phyloP scores from a whole-genome alignment of 2,113 vertebrate genomes.

The Falcunculus frontatus region DNA sequence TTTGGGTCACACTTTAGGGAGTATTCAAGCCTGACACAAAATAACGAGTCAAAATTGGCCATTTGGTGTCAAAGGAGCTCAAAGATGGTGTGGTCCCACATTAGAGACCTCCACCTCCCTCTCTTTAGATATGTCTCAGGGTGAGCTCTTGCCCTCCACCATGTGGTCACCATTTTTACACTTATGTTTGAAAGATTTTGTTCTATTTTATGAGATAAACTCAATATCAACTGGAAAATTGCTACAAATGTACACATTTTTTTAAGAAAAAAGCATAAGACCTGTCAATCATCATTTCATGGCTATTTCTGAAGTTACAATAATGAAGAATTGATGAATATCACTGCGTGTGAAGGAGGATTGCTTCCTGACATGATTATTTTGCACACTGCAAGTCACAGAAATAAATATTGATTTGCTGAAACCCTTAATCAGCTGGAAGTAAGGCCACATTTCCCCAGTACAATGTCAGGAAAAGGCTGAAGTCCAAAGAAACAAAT shows the following conservation, averaged over 20 bases:
- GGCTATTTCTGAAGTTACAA: not conserved
- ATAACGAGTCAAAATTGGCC: not conserved
- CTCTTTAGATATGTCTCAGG: not conserved
- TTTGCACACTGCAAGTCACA: not conserved
- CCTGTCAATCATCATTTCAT: not conserved
- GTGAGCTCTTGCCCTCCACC: not conserved
- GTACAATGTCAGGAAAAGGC: not conserved
- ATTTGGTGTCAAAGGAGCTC: not conserved
- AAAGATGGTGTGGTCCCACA: accelerated
- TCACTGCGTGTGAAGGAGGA: not conserved
- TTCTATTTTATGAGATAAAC: not conserved
- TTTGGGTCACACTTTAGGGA: not conserved
- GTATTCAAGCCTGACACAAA: not conserved
- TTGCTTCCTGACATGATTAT: not conserved
- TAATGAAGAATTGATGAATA: not conserved
- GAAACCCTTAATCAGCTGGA: not conserved
- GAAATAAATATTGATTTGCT: not conserved
- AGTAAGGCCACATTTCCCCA: not conserved
- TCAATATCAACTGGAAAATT: not conserved
- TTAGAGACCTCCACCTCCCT: not conserved
- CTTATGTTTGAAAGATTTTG: not conserved
- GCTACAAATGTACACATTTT: not conserved
- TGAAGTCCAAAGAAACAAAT: not conserved
- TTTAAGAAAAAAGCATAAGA: not conserved
- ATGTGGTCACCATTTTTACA: not conserved